Percentiles rank a stretch among this genome's conserved stretches.
phyloP scores from a whole-genome alignment of 2,797 vertebrate species.

The Simalia tracyae region DNA sequence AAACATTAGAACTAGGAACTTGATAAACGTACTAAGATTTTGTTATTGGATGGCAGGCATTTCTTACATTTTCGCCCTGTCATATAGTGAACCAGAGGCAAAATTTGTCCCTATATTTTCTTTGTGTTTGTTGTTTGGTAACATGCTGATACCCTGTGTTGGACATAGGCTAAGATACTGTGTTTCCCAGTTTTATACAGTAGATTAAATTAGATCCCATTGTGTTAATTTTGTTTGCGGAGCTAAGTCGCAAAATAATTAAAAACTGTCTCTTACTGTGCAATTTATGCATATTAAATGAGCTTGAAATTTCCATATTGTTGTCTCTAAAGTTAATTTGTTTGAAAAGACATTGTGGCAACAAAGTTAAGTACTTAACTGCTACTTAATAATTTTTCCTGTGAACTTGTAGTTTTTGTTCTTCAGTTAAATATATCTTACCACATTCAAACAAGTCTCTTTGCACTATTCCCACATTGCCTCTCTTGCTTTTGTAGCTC shows the following conservation, averaged over 20 bases:
- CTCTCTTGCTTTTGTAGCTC: constrained; percentile 53
- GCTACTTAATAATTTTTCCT: background rate
- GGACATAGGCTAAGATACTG: background rate
- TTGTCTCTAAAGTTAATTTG: constrained; percentile 17
- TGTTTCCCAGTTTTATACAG: background rate
- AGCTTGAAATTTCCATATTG: constrained; percentile 19
- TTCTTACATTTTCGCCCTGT: background rate
- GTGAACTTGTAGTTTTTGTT: background rate
- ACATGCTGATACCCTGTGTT: background rate
- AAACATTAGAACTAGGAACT: background rate
- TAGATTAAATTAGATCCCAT: background rate
- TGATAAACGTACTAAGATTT: background rate
- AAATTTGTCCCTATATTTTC: background rate
- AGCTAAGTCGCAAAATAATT: background rate
- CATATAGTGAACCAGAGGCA: background rate
- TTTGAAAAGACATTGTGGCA: background rate
- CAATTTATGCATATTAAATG: background rate
- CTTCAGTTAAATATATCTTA: constrained; percentile 29
- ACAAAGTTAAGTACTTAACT: constrained; percentile 7
- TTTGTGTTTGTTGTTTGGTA: background rate
- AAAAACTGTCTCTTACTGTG: background rate
- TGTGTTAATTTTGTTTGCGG: constrained; percentile 10
- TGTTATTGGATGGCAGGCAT: background rate
- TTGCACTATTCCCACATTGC: constrained; percentile 33
- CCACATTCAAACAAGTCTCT: background rate